Conservation (phyloP, 2,888 invertebrate species). For the Amblyjoppa proteus region DNA sequence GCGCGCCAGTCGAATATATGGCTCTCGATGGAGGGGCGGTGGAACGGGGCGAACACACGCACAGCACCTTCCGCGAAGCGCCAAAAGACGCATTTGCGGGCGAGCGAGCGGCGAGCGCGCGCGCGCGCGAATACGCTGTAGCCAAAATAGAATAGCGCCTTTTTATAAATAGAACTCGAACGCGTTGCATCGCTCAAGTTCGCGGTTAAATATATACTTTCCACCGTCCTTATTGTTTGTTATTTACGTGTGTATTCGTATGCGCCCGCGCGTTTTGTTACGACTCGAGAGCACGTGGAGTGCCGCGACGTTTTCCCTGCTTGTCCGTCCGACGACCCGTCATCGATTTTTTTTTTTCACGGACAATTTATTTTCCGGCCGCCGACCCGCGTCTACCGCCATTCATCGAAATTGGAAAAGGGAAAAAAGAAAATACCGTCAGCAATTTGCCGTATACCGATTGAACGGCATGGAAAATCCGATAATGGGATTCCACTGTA, state of each 20-base stretch:
- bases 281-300: conserved; percentile 58
- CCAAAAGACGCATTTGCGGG: conserved; percentile 40
- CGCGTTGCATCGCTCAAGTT: conserved; percentile 68
- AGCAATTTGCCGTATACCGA: conserved; percentile 47
- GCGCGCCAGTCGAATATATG: conserved; percentile 25
- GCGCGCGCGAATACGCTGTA: conserved; percentile 16
- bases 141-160: conserved; percentile 68
- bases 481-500: conserved; percentile 55
- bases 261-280: conserved; percentile 56
- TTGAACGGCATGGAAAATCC: conserved; percentile 53
- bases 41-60: background rate
- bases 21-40: background rate
- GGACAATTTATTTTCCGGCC: background rate
- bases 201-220: conserved; percentile 69
- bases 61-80: conserved; percentile 54
- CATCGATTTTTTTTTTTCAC: background rate
- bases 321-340: background rate
- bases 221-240: conserved; percentile 69
- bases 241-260: conserved; percentile 64
- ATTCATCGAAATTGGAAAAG: background rate
- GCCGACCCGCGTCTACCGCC: background rate
- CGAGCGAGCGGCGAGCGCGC: background rate
- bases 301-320: background rate
- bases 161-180: conserved; percentile 71
- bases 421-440: background rate